Evolutionary conservation across 2,113 vertebrate genomes (phyloP), one percentile per base, ranked within the genome.

Genomic region (Ammodytes marinus): DNA sequence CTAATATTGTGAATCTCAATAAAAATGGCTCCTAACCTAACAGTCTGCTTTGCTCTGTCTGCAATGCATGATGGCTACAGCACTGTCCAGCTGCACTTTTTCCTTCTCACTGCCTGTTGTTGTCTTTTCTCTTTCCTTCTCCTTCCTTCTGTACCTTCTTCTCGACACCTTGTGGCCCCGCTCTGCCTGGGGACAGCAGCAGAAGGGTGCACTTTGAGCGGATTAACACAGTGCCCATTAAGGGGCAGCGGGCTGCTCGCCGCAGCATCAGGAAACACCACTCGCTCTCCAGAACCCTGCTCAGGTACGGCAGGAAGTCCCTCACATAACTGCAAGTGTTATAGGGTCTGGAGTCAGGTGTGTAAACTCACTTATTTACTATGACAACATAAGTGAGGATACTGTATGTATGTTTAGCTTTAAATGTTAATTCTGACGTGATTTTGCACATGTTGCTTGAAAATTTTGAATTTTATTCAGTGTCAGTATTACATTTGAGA

Each of bases 151-250:
- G 65, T 89, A 69, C 47, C 71, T 52, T n/a, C 27, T 27, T 66
- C 64, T 59, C 27, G 64, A 73, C 85, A 70, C 70, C 67, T 76
- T 63, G 59, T 40, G 67, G 60, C 59, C 78, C 85, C 45, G 72
- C 49, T 74, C 87, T 83, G 86, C 78, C 88, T 69, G 84, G 87
- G 92, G 93, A 80, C 94, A 95, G 95, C 96, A 97, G 96, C 96
- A 97, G 96, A 84, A 96, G 96, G 95, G 98, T 99, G 67, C 97
- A 93, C 90, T 99, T 98, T 96, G 97, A 97, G 85, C 95, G 95
- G 94, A 97, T 97, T 95, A 97, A 98, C 92, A 99, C 98, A 69
- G 94, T 99, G 95, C 98, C 98, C 35, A 77, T 96, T 90, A 94
- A 93, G 65, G 97, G 97, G 81, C 94, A 95, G 89, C 95, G 93